Percentiles rank a stretch among this genome's conserved stretches.
Evolutionary conservation across 1,140 invertebrate genomes (phyloP).

Genomic region (Cydia splendana): DNA sequence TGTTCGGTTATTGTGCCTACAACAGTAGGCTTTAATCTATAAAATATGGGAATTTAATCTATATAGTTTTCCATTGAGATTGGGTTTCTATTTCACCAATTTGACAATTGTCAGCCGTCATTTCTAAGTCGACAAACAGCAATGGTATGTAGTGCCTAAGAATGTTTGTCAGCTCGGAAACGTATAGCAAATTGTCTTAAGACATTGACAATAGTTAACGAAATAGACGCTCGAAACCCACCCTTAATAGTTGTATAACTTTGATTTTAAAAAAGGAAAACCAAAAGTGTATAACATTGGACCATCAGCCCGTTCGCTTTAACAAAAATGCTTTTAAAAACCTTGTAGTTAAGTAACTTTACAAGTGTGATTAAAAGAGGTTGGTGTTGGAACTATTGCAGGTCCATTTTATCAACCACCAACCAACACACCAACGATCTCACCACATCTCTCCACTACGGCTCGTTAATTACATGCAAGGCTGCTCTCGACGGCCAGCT

Average conservation of each 20-base stretch:
- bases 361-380: conserved; percentile 73
- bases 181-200: too few relatives aligned
- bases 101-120: background rate
- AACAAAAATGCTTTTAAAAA: conserved; percentile 14
- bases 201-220: background rate
- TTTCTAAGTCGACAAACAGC: background rate
- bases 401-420: conserved; percentile 80
- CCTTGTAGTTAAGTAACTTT: conserved; percentile 42
- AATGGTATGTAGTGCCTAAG: background rate
- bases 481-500: conserved; percentile 61
- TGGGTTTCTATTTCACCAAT: background rate
- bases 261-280: background rate
- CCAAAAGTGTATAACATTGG: background rate
- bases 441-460: conserved; percentile 77
- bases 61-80: too few relatives aligned
- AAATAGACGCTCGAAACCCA: too few relatives aligned
- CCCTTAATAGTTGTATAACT: too few relatives aligned
- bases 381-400: conserved; percentile 80
- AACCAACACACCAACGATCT: conserved; percentile 78
- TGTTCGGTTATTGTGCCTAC: too few relatives aligned
- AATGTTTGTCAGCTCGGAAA: background rate
- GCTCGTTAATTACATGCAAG: conserved; percentile 69
- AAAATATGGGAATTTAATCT: too few relatives aligned
- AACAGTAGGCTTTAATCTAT: too few relatives aligned
- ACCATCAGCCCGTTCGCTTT: background rate